These are phyloP conservation scores for Hydraecia micacea DNA, from an alignment of 2,888 invertebrate species.

Conservation along the genomic window DNA sequence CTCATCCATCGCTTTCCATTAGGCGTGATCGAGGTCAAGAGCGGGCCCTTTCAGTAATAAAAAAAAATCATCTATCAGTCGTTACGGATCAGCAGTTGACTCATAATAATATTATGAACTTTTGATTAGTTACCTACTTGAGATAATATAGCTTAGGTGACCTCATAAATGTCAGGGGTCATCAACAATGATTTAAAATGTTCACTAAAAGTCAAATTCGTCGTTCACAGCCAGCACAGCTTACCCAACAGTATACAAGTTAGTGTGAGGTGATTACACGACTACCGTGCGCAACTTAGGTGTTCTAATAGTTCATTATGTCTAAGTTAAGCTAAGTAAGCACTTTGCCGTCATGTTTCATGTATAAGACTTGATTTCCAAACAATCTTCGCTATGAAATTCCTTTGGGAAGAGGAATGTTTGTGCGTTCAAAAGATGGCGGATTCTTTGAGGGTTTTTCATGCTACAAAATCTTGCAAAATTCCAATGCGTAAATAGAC, in stretches of 20 bases:
- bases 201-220: conserved; percentile 24
- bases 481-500: not conserved
- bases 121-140: not conserved
- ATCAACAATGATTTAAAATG: too few species aligned
- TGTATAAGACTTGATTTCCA: conserved; percentile 32
- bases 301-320: conserved; percentile 60
- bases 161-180: not conserved
- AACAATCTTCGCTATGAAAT: conserved; percentile 22
- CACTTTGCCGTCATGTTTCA: conserved; percentile 23
- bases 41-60: too few species aligned
- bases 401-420: conserved; percentile 32
- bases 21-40: too few species aligned
- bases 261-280: conserved; percentile 48
- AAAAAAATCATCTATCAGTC: too few species aligned
- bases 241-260: conserved; percentile 36
- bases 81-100: not conserved
- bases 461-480: not conserved
- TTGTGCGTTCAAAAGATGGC: conserved; percentile 1
- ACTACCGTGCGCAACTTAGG: conserved; percentile 43
- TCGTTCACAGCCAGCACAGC: conserved; percentile 20
- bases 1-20: too few species aligned
- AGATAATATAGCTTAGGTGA: too few species aligned
- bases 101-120: not conserved
- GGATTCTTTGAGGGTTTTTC: not conserved
- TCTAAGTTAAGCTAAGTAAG: conserved; percentile 35